Evolutionary conservation across 2,113 vertebrate genomes (phyloP).

Genomic region (Lycocorax pyrrhopterus): DNA sequence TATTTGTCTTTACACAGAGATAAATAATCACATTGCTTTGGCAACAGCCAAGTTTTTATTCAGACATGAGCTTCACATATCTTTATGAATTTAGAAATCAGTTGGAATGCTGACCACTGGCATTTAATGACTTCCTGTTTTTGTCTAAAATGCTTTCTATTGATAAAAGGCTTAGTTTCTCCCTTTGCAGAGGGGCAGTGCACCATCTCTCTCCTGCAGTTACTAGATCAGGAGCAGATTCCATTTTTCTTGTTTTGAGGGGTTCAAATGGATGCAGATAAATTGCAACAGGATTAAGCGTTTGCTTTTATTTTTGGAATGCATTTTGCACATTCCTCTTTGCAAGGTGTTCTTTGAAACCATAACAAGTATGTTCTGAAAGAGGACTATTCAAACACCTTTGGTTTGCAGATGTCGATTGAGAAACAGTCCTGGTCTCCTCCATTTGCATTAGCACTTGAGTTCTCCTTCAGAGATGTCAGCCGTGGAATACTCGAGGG

Average conservation of each 20-base stretch:
- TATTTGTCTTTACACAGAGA: slow-evolving; percentile 56
- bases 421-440: not conserved
- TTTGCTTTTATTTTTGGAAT: not conserved
- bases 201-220: not conserved
- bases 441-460: not conserved
- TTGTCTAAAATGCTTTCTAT: slow-evolving; percentile 12
- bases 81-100: slow-evolving; percentile 52
- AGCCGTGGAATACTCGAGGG: not conserved
- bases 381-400: not conserved
- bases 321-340: rapidly evolving
- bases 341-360: not conserved
- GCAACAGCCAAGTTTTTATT: slow-evolving; percentile 56
- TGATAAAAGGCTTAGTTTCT: not conserved
- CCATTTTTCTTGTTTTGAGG: not conserved
- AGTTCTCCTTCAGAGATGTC: not conserved
- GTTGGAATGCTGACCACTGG: slow-evolving; percentile 21
- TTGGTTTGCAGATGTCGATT: not conserved
- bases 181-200: not conserved
- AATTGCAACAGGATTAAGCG: not conserved
- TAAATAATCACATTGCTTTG: slow-evolving; percentile 67
- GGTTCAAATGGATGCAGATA: not conserved
- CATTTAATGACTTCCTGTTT: slow-evolving; percentile 49
- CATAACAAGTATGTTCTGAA: not conserved
- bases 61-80: slow-evolving; percentile 44
- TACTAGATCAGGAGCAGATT: not conserved